These are phyloP conservation scores for Eueremaeus valkanovi DNA, from an alignment of 2,888 invertebrate genomes.

Conservation along the genomic window DNA sequence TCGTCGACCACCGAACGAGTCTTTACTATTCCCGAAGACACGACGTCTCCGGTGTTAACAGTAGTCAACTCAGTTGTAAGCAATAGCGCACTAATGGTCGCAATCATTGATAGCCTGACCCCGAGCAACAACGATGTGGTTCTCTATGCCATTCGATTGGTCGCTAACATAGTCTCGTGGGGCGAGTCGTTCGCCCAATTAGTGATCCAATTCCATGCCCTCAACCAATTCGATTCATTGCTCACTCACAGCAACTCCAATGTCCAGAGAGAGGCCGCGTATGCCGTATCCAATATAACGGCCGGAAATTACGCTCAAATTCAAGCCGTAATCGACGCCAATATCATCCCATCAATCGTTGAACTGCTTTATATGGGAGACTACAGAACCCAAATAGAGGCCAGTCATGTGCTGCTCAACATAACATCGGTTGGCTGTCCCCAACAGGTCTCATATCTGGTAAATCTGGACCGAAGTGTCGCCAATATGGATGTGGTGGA, in stretches of 20 bases:
- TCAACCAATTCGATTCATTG: neutral
- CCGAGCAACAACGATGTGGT: neutral
- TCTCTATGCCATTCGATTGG: constrained; percentile 10
- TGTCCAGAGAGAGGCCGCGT: constrained; percentile 9
- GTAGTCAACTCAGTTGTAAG: constrained; percentile 3
- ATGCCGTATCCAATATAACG: constrained; percentile 2
- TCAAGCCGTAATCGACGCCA: constrained; percentile 10
- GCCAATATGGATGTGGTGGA: neutral
- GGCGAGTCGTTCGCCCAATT: neutral
- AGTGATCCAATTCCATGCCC: neutral
- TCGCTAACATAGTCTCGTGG: constrained; percentile 13
- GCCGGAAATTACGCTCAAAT: constrained; percentile 13
- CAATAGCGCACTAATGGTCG: neutral
- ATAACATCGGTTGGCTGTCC: neutral
- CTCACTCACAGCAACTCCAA: neutral
- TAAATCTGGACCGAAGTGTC: neutral
- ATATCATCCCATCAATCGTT: neutral
- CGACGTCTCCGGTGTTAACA: neutral
- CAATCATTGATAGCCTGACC: neutral
- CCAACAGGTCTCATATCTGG: neutral
- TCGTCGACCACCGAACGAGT: neutral
- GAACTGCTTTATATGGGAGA: constrained; percentile 7
- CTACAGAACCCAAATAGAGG: constrained; percentile 10
- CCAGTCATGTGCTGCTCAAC: constrained; percentile 10
- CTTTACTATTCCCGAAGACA: neutral